Evolutionary conservation across 2,797 vertebrate species (phyloP).

Genomic region (Hypotaenidia philippensis): DNA sequence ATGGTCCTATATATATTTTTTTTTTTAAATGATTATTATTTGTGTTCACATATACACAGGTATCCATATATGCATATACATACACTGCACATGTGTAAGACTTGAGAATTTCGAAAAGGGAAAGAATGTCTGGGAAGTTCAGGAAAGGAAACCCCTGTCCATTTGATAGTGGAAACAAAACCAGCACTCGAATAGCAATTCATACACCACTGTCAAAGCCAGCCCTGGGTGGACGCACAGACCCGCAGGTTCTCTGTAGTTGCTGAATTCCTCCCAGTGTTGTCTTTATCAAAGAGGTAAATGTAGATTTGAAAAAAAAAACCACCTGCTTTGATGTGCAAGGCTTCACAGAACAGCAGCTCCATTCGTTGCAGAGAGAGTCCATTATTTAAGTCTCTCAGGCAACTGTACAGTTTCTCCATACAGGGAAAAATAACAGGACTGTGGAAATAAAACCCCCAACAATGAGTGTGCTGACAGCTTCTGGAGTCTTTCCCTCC

Average conservation of each 20-base stretch:
- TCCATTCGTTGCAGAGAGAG: slow-evolving; percentile 9
- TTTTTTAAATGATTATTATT: too few relatives aligned
- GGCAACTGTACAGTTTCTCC: slow-evolving; percentile 1
- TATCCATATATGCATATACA: background rate
- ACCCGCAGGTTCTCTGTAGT: background rate
- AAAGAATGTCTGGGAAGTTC: background rate
- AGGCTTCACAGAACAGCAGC: slow-evolving; percentile 48
- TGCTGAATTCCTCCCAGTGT: slow-evolving; percentile 29
- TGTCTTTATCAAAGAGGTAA: slow-evolving; percentile 58
- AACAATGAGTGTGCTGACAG: background rate
- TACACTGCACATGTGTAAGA: background rate
- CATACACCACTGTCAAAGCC: background rate
- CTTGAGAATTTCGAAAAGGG: background rate
- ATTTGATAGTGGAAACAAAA: slow-evolving; percentile 1
- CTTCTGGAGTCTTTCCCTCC: background rate
- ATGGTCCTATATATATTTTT: background rate
- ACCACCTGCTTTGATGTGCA: slow-evolving; percentile 30
- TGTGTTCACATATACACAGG: accelerated
- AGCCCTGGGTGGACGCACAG: background rate
- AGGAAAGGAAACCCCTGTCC: slow-evolving; percentile 3
- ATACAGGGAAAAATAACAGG: background rate
- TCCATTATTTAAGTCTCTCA: slow-evolving; percentile 49
- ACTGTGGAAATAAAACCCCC: background rate
- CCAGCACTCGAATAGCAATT: background rate
- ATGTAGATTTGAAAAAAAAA: slow-evolving; percentile 51